These are phyloP conservation scores for Fragum fragum DNA, from an alignment of 2,888 invertebrate species.

Conservation along the genomic window DNA sequence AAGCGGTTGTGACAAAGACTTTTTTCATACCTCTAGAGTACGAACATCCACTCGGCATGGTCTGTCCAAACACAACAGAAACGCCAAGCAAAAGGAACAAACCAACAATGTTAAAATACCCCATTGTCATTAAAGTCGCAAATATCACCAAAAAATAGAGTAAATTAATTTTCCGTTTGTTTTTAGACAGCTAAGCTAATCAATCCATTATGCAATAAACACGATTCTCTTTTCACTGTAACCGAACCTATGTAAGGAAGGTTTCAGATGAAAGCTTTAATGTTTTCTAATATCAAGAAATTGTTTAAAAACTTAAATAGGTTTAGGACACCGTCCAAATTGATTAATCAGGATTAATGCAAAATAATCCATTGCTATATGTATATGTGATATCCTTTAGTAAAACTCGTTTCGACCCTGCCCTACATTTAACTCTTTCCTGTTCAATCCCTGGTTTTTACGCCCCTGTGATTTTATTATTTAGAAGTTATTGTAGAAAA, in stretches of 20 bases:
- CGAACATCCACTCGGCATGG: conserved; percentile 53
- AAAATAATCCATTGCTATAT: background rate
- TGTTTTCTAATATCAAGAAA: background rate
- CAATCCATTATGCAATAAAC: background rate
- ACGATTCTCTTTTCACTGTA: background rate
- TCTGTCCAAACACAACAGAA: conserved; percentile 25
- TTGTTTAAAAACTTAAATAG: background rate
- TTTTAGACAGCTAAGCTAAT: too few species aligned
- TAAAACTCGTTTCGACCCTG: background rate
- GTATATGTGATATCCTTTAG: background rate
- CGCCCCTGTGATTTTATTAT: too few species aligned
- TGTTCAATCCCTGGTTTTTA: too few species aligned
- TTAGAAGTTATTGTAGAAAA: too few species aligned
- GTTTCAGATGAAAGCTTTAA: background rate
- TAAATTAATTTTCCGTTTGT: too few species aligned
- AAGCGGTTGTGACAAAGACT: too few species aligned
- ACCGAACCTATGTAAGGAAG: background rate
- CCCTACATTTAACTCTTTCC: too few species aligned
- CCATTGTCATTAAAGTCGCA: background rate
- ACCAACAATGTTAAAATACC: background rate
- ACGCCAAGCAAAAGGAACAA: conserved; percentile 6
- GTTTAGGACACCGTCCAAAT: conserved; percentile 11
- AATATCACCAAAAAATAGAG: too few species aligned
- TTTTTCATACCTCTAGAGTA: conserved; percentile 39
- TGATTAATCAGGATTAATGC: background rate